These are phyloP conservation scores for Coptodon bakossiorum DNA, from an alignment of 2,113 vertebrate genomes.

Conservation along the genomic window DNA sequence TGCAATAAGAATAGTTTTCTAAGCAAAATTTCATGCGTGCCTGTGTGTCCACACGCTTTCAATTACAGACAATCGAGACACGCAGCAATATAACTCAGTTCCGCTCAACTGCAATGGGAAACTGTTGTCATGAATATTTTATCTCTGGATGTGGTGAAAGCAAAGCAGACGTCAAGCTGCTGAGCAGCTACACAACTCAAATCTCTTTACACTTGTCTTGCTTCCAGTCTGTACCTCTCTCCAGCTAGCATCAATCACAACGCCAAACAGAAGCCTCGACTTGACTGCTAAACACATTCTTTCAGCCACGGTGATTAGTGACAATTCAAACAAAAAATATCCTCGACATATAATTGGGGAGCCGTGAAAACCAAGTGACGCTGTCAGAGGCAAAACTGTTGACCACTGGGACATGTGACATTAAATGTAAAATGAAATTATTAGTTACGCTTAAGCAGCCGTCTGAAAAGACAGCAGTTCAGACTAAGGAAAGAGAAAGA, in stretches of 20 bases:
- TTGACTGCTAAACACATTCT: background rate
- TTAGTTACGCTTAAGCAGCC: background rate
- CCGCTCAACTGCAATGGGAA: background rate
- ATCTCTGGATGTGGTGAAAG: background rate
- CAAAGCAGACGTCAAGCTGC: slow-evolving; percentile 3
- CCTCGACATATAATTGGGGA: slow-evolving; percentile 15
- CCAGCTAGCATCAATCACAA: slow-evolving; percentile 13
- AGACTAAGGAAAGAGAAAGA: background rate
- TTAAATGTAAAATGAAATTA: slow-evolving; percentile 36
- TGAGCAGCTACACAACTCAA: background rate
- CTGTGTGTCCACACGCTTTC: background rate
- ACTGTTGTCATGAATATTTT: slow-evolving; percentile 35
- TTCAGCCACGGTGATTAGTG: slow-evolving; percentile 11
- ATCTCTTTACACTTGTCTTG: slow-evolving; percentile 1
- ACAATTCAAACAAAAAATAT: slow-evolving; percentile 28
- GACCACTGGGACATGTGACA: slow-evolving; percentile 14
- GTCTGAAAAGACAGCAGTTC: background rate
- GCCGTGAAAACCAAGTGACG: background rate
- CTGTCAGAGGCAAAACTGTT: slow-evolving; percentile 25
- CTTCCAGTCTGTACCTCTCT: background rate
- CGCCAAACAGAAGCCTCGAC: background rate
- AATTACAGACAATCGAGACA: background rate
- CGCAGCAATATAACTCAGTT: background rate
- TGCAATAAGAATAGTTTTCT: background rate
- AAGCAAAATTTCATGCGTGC: background rate